phyloP scores from a whole-genome alignment of 1,140 invertebrate species.

The Dinoponera quadriceps region DNA sequence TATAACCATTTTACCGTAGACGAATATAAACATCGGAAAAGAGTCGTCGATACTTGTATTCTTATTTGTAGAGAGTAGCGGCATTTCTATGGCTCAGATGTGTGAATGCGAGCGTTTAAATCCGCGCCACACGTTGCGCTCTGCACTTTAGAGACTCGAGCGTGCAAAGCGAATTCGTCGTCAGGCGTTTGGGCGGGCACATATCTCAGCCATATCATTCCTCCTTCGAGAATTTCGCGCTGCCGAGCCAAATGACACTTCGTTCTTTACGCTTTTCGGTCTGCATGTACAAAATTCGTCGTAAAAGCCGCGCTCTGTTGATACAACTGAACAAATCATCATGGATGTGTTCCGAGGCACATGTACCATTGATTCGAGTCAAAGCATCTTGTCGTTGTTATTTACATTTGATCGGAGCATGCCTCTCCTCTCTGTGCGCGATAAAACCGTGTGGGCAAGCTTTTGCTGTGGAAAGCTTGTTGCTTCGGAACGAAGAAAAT shows the following conservation, averaged over 20 bases:
- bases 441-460: conserved; percentile 22
- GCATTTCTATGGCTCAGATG: conserved; percentile 14
- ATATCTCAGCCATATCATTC: conserved; percentile 23
- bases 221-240: not conserved
- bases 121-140: not conserved
- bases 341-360: not conserved
- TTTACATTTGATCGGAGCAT: conserved; percentile 39
- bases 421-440: conserved; percentile 8
- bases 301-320: conserved; percentile 23
- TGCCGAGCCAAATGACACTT: conserved; percentile 19
- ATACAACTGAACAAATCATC: conserved; percentile 52
- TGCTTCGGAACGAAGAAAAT: conserved; percentile 27
- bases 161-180: conserved; percentile 1
- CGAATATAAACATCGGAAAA: conserved; percentile 22
- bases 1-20: conserved; percentile 33
- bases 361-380: conserved; percentile 4
- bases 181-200: conserved; percentile 17
- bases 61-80: conserved; percentile 44
- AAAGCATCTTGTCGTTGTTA: conserved; percentile 7
- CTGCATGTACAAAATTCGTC: not conserved
- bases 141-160: conserved; percentile 4
- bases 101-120: conserved; percentile 11
- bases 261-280: not conserved
- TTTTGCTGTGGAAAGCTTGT: conserved; percentile 54
- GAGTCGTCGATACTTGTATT: conserved; percentile 44